phyloP scores from a whole-genome alignment of 1,140 invertebrate genomes.

The Samia ricini region DNA sequence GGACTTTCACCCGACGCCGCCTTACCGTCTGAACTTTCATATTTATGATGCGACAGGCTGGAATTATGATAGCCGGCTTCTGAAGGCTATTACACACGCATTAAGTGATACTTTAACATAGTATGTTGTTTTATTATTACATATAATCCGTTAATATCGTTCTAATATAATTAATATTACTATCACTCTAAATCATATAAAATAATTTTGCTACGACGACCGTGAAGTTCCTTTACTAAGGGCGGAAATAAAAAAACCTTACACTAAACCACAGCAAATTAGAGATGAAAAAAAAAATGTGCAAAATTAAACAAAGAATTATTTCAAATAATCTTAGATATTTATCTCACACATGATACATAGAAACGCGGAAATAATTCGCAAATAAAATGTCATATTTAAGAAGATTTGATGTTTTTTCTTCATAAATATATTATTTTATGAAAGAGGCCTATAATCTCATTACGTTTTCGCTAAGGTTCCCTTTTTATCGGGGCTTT shows the following conservation, averaged over 20 bases:
- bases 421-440: conserved; percentile 1
- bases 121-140: neutral
- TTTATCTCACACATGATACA: neutral
- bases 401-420: neutral
- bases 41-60: neutral
- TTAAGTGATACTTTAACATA: neutral
- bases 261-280: too few species aligned
- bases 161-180: too few species aligned
- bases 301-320: too few species aligned
- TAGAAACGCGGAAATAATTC: neutral
- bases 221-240: too few species aligned
- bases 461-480: conserved; percentile 11
- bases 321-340: too few species aligned
- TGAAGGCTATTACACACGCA: neutral
- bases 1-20: neutral
- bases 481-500: conserved; percentile 6
- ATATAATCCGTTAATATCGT: too few species aligned
- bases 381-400: neutral
- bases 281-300: too few species aligned
- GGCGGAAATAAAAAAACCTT: too few species aligned
- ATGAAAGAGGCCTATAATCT: conserved; percentile 7
- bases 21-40: neutral
- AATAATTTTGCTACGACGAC: too few species aligned
- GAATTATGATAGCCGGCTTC: neutral
- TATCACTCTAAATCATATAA: too few species aligned